A percentile compares a stretch with the other conserved stretches of the same genome.
These are phyloP conservation scores for Loripinus fragilis DNA, from an alignment of 2,888 invertebrate species.

Conservation along the genomic window DNA sequence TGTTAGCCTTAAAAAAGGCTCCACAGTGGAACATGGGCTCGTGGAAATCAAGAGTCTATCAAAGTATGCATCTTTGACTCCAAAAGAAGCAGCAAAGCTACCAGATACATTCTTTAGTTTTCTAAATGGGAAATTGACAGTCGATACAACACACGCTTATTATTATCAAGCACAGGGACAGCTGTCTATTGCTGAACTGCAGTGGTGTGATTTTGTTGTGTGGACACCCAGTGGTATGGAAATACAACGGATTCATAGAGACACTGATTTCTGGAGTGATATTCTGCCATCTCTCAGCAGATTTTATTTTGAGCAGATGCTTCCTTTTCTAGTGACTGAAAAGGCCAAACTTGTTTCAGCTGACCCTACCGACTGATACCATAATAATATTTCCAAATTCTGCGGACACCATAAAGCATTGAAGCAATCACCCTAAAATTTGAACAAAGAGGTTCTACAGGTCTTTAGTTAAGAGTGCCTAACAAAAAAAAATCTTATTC, in stretches of 20 bases:
- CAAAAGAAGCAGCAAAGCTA: not conserved
- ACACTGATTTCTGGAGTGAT: not conserved
- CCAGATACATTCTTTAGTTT: constrained; percentile 2
- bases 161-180: not conserved
- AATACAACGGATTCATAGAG: not conserved
- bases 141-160: not conserved
- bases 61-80: constrained; percentile 6
- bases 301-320: not conserved
- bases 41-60: not conserved
- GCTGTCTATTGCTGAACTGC: not conserved
- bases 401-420: no score
- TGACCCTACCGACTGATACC: no score
- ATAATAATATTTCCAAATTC: no score
- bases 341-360: no score
- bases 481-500: no score
- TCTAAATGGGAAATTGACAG: not conserved
- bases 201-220: not conserved
- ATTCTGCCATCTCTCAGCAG: not conserved
- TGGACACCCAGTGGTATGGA: not conserved
- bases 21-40: not conserved
- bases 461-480: no score
- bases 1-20: not conserved
- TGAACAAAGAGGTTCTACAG: no score
- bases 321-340: not conserved
- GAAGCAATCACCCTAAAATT: no score